Conservation (phyloP, 2,113 vertebrate genomes). For the Meriones unguiculatus region DNA sequence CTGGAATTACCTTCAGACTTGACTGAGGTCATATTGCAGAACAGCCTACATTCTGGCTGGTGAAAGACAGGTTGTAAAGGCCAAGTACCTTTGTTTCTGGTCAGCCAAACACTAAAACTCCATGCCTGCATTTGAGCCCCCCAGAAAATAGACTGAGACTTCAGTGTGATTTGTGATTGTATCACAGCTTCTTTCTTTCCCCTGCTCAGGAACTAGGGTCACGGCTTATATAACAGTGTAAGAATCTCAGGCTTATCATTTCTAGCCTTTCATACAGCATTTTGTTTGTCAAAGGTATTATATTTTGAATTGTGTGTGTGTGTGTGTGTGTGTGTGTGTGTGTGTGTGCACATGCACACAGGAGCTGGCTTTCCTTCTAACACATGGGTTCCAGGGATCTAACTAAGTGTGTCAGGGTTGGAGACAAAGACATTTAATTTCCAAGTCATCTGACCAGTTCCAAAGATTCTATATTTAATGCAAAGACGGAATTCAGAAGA, state of each 20-base stretch:
- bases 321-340: neutral
- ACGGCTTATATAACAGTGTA: neutral
- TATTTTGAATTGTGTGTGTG: neutral
- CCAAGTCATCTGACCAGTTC: neutral
- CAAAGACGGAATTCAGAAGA: neutral
- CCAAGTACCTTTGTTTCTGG: neutral
- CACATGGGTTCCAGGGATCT: neutral
- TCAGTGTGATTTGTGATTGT: neutral
- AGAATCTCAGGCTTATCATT: neutral
- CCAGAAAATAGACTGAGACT: neutral
- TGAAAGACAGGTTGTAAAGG: neutral
- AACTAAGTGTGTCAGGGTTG: neutral
- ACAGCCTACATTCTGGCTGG: neutral
- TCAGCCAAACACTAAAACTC: neutral
- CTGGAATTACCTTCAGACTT: neutral
- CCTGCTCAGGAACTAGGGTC: neutral
- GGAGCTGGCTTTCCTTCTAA: neutral
- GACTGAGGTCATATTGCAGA: neutral
- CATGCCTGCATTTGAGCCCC: neutral
- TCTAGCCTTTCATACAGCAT: neutral
- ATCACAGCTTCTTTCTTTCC: neutral
- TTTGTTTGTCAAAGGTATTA: neutral
- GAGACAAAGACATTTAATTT: neutral
- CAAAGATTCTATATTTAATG: neutral
- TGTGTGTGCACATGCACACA: neutral